These are phyloP conservation scores for Drosophila sproati DNA, from an alignment of 1,140 invertebrate genomes.

Conservation along the genomic window DNA sequence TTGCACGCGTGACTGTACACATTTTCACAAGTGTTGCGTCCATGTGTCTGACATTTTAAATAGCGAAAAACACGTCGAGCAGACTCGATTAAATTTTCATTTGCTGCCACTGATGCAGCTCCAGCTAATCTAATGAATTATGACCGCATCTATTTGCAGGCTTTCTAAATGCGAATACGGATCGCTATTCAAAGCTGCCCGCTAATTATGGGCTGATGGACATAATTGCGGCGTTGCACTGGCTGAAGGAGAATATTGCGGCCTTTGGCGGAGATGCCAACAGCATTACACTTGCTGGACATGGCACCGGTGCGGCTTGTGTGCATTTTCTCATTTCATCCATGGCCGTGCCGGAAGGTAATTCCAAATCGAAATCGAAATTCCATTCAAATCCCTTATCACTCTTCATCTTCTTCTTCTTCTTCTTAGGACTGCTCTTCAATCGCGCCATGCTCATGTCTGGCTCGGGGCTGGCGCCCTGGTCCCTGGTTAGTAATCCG, in stretches of 20 bases:
- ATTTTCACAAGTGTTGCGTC: constrained; percentile 51
- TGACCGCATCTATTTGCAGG: constrained; percentile 86
- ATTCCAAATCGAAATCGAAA: constrained; percentile 48
- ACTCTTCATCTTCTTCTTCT: not conserved
- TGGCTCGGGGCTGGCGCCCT: constrained; percentile 96
- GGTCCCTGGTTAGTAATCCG: constrained; percentile 95
- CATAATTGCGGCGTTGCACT: constrained; percentile 96
- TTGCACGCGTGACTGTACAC: constrained; percentile 80
- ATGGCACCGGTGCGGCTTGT: constrained; percentile 97
- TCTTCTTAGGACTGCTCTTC: constrained; percentile 92
- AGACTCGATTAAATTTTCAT: constrained; percentile 67
- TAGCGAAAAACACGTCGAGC: constrained; percentile 33
- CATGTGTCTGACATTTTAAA: constrained; percentile 70
- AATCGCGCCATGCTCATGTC: constrained; percentile 97
- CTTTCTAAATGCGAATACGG: constrained; percentile 94
- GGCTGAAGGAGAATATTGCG: constrained; percentile 97
- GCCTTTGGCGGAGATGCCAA: constrained; percentile 96
- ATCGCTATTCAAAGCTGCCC: constrained; percentile 91
- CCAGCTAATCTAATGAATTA: constrained; percentile 63
- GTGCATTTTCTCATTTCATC: constrained; percentile 97
- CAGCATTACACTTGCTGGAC: constrained; percentile 97
- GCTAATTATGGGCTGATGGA: constrained; percentile 98
- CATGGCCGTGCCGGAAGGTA: constrained; percentile 95
- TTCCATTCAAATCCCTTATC: not conserved
- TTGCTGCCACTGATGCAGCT: constrained; percentile 9